These are phyloP conservation scores for Clusia tigrina DNA, from an alignment of 2,888 invertebrate species.

Conservation along the genomic window DNA sequence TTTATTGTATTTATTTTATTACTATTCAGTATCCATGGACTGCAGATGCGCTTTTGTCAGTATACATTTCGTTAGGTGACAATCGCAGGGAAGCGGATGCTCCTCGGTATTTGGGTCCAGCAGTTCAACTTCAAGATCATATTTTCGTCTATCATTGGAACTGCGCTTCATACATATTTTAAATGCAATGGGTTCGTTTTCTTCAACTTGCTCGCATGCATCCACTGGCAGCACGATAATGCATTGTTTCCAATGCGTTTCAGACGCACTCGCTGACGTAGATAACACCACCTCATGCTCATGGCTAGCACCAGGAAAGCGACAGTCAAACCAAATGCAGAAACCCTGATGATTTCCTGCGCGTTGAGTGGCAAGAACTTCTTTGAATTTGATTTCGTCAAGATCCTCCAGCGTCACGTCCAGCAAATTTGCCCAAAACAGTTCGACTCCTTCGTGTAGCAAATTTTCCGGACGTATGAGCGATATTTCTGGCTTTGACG, in stretches of 20 bases:
- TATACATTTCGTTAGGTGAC: slow-evolving; percentile 81
- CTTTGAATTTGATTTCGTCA: slow-evolving; percentile 69
- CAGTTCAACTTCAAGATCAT: slow-evolving; percentile 75
- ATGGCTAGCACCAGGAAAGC: slow-evolving; percentile 72
- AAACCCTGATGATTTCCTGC: slow-evolving; percentile 75
- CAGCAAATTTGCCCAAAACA: slow-evolving; percentile 75
- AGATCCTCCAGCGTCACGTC: slow-evolving; percentile 71
- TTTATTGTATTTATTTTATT: not conserved
- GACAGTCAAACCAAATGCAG: slow-evolving; percentile 83
- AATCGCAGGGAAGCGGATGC: slow-evolving; percentile 81
- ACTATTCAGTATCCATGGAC: slow-evolving; percentile 44
- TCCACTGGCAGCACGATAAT: slow-evolving; percentile 79
- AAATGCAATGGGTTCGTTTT: slow-evolving; percentile 74
- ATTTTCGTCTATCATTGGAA: slow-evolving; percentile 61
- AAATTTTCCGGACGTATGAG: slow-evolving; percentile 69
- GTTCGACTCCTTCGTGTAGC: slow-evolving; percentile 71
- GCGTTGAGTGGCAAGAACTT: slow-evolving; percentile 67
- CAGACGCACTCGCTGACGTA: slow-evolving; percentile 77
- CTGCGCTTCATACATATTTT: slow-evolving; percentile 69
- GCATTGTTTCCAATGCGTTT: slow-evolving; percentile 96
- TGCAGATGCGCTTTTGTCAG: slow-evolving; percentile 68
- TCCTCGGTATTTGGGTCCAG: slow-evolving; percentile 74
- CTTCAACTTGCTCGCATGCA: slow-evolving; percentile 64
- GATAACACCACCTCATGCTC: slow-evolving; percentile 73
- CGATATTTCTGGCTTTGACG: slow-evolving; percentile 72